Conservation (phyloP, 2,888 invertebrate species). For the Lepidochrysops patricia region DNA sequence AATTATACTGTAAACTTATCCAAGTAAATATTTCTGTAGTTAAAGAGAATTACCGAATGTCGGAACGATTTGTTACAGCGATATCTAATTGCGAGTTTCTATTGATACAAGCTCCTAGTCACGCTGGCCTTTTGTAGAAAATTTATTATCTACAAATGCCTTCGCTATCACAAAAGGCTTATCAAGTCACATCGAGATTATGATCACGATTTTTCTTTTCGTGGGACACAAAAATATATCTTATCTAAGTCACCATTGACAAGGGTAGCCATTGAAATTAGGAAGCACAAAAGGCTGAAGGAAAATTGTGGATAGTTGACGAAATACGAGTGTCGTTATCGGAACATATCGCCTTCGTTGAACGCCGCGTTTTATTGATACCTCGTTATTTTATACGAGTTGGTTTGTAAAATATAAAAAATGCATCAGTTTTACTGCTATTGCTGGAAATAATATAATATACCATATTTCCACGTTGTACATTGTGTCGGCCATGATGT, state of each 20-base stretch:
- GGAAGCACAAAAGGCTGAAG: constrained; percentile 27
- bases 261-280: constrained; percentile 26
- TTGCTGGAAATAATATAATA: not conserved
- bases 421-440: not conserved
- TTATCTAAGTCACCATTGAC: constrained; percentile 42
- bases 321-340: constrained; percentile 26
- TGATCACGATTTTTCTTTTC: constrained; percentile 24
- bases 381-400: not conserved
- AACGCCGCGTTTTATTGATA: constrained; percentile 1
- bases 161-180: not conserved
- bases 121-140: not conserved
- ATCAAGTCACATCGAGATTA: not conserved
- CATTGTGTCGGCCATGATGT: too few relatives aligned
- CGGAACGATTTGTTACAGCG: too few relatives aligned
- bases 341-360: not conserved
- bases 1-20: not conserved
- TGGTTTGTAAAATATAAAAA: not conserved
- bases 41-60: not conserved
- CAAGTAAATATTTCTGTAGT: not conserved
- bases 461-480: too few relatives aligned
- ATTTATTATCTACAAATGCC: not conserved
- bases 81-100: too few relatives aligned
- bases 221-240: constrained; percentile 46
- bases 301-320: constrained; percentile 44
- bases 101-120: too few relatives aligned